A percentile compares a stretch with the other conserved stretches of the same genome.
Evolutionary conservation across 2,888 invertebrate species (phyloP).

Genomic region (Graphium colonna): DNA sequence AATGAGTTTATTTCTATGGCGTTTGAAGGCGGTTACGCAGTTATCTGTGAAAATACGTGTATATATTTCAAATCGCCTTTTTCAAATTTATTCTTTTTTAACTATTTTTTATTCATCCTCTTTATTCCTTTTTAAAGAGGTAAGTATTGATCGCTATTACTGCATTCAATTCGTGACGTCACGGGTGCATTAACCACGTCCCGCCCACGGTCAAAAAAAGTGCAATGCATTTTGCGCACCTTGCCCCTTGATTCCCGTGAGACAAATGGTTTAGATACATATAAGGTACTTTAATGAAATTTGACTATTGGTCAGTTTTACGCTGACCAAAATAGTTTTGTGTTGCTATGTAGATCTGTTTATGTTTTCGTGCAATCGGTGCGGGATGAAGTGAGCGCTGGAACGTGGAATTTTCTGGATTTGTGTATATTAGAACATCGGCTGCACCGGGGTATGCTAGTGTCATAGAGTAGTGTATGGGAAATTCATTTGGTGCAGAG

Average conservation of each 20-base stretch:
- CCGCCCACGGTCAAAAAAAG: slow-evolving; percentile 27
- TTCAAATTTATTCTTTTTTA: background rate
- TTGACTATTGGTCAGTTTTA: background rate
- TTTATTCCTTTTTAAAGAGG: background rate
- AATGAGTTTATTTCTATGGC: too few relatives aligned
- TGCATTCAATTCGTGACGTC: slow-evolving; percentile 44
- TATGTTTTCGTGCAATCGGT: slow-evolving; percentile 3
- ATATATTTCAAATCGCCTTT: too few relatives aligned
- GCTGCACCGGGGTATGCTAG: background rate
- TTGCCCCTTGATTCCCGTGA: slow-evolving; percentile 22
- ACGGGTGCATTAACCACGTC: slow-evolving; percentile 61
- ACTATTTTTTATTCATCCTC: background rate
- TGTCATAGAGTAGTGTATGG: slow-evolving; percentile 30
- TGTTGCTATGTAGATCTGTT: background rate
- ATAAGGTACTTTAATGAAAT: too few relatives aligned
- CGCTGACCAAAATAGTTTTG: background rate
- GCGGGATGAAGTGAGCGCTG: background rate
- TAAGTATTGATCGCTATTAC: slow-evolving; percentile 41
- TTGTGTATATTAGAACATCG: slow-evolving; percentile 27
- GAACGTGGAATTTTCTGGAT: slow-evolving; percentile 19
- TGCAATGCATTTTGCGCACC: slow-evolving; percentile 9
- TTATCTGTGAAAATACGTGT: too few relatives aligned
- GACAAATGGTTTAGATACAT: too few relatives aligned
- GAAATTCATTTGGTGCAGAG: slow-evolving; percentile 39
- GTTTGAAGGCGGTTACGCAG: too few relatives aligned